These are phyloP conservation scores for Microtus californicus DNA, from an alignment of 2,797 vertebrate genomes.

Conservation along the genomic window DNA sequence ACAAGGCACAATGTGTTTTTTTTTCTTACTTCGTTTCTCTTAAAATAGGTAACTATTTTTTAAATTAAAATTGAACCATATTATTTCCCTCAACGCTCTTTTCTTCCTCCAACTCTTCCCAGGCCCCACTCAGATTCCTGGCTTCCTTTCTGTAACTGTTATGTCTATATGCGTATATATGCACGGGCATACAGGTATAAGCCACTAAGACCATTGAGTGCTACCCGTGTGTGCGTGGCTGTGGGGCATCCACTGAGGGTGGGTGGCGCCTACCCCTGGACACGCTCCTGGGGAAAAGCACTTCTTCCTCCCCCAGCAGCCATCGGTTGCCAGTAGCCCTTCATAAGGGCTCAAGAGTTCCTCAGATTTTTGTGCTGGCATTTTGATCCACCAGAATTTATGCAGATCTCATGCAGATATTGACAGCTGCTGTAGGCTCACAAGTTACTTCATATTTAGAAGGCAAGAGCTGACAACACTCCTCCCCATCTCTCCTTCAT, in stretches of 20 bases:
- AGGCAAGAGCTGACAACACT: neutral
- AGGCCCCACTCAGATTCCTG: neutral
- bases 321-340: neutral
- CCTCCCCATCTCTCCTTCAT: too few species aligned
- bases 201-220: neutral
- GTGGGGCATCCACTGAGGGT: neutral
- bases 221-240: neutral
- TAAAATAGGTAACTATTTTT: neutral
- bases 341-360: neutral
- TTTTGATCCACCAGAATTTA: neutral
- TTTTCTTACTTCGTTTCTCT: neutral
- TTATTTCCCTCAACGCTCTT: neutral
- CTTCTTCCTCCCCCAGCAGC: neutral
- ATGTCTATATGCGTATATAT: neutral
- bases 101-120: neutral
- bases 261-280: too few species aligned
- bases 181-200: neutral
- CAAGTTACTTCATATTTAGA: neutral
- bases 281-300: too few species aligned
- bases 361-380: too few species aligned
- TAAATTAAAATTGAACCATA: neutral
- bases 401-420: too few species aligned
- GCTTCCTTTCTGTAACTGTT: neutral
- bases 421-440: neutral
- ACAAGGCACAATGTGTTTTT: neutral